Percentiles rank a stretch among this genome's conserved stretches.
Evolutionary conservation across 2,888 invertebrate species (phyloP).

Genomic region (Acleris literana): DNA sequence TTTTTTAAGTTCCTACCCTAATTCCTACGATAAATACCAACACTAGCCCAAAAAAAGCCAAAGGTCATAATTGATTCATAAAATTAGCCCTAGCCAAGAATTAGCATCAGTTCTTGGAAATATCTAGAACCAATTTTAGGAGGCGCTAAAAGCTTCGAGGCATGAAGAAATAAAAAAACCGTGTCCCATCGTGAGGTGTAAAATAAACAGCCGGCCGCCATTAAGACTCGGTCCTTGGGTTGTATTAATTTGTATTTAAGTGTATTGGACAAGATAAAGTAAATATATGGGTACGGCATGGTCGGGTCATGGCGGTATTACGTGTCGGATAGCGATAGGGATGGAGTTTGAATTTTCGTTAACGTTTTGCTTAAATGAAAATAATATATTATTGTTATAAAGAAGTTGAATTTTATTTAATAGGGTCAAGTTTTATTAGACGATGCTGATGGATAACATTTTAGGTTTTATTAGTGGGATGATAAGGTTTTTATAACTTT

Average conservation of each 20-base stretch:
- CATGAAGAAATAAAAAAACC: constrained; percentile 61
- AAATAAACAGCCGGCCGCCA: constrained; percentile 80
- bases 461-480: no score
- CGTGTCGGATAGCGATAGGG: constrained; percentile 45
- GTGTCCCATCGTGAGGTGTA: constrained; percentile 78
- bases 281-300: constrained; percentile 74
- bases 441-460: no score
- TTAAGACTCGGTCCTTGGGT: constrained; percentile 76
- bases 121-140: constrained; percentile 53
- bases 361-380: no score
- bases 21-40: neutral
- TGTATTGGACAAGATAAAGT: constrained; percentile 83
- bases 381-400: no score
- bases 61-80: constrained; percentile 24
- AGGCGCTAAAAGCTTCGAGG: constrained; percentile 71
- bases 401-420: no score
- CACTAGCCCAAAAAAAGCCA: constrained; percentile 3
- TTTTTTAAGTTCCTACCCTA: no score
- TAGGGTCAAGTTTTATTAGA: no score
- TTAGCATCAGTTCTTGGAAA: constrained; percentile 53
- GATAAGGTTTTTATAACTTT: no score
- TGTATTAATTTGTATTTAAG: constrained; percentile 84
- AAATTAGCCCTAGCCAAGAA: constrained; percentile 15
- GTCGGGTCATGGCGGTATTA: constrained; percentile 60
- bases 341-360: constrained; percentile 12